Conservation (phyloP, 2,888 invertebrate species). For the Amiota minor region DNA sequence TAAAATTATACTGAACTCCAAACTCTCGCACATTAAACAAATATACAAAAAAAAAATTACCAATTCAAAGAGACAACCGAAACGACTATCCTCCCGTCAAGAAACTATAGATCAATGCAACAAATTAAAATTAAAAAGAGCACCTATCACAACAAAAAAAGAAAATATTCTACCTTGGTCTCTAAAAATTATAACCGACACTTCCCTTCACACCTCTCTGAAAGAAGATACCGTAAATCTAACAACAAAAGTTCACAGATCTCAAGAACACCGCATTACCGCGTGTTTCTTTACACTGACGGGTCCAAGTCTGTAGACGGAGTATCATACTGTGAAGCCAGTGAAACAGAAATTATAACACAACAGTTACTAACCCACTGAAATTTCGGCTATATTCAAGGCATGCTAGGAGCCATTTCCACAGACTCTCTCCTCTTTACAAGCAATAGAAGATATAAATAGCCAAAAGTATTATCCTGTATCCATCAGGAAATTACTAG, state of each 20-base stretch:
- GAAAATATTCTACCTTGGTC: constrained; percentile 26
- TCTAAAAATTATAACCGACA: constrained; percentile 17
- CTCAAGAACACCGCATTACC: constrained; percentile 9
- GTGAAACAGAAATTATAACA: constrained; percentile 20
- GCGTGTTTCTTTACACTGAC: constrained; percentile 24
- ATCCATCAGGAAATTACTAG: constrained; percentile 14
- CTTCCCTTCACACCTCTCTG: constrained; percentile 17
- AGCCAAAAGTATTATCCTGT: constrained; percentile 24
- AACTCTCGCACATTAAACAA: constrained; percentile 24
- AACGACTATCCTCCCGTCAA: constrained; percentile 17
- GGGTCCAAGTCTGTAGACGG: constrained; percentile 21
- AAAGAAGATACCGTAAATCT: constrained; percentile 27
- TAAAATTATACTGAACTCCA: constrained; percentile 29
- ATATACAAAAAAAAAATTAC: constrained; percentile 25
- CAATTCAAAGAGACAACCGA: no score
- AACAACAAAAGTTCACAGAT: constrained; percentile 32
- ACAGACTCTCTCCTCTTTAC: constrained; percentile 26
- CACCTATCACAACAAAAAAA: constrained; percentile 7
- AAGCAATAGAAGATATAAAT: constrained; percentile 28
- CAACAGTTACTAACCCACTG: constrained; percentile 14
- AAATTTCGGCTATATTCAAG: constrained; percentile 21
- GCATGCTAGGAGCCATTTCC: constrained; percentile 16
- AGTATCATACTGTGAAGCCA: constrained; percentile 27
- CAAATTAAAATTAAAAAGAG: constrained; percentile 19
- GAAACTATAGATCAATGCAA: constrained; percentile 25